These are phyloP conservation scores for Halichoeres trimaculatus DNA, from an alignment of 2,113 vertebrate genomes.

Conservation along the genomic window DNA sequence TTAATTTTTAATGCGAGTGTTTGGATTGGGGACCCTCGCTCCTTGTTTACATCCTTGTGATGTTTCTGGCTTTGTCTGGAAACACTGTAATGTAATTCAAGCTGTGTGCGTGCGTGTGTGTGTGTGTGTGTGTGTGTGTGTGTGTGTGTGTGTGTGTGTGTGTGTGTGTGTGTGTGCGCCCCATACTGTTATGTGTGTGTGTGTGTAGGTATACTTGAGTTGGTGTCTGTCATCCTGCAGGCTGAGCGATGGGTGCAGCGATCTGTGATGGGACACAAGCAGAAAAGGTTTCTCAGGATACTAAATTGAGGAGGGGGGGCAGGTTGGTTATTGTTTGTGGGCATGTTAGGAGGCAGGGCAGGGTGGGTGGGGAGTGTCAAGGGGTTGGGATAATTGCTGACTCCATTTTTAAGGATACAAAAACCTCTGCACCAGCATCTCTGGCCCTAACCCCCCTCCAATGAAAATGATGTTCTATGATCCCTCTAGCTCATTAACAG, in stretches of 20 bases:
- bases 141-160: slow-evolving; percentile 17
- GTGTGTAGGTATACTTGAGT: slow-evolving; percentile 2
- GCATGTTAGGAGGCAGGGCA: slow-evolving; percentile 61
- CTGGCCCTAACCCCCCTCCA: slow-evolving; percentile 68
- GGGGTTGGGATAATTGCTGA: slow-evolving; percentile 82
- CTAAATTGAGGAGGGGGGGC: slow-evolving; percentile 17
- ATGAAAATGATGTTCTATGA: slow-evolving; percentile 84
- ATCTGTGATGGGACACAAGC: slow-evolving; percentile 63
- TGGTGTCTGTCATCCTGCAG: slow-evolving; percentile 42
- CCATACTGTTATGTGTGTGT: too few species aligned
- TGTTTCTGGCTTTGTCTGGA: slow-evolving; percentile 71
- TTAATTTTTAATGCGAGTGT: slow-evolving; percentile 79
- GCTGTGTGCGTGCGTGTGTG: slow-evolving; percentile 3
- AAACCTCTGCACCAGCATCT: slow-evolving; percentile 80
- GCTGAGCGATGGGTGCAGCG: slow-evolving; percentile 35
- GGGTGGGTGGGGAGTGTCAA: slow-evolving; percentile 66
- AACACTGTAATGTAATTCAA: slow-evolving; percentile 52
- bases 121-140: slow-evolving; percentile 2
- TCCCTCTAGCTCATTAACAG: slow-evolving; percentile 88
- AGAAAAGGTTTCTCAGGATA: slow-evolving; percentile 69
- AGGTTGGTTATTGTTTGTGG: slow-evolving; percentile 72
- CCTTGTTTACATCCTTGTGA: slow-evolving; percentile 80
- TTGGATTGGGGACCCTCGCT: slow-evolving; percentile 74
- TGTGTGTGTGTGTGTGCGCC: slow-evolving; percentile 27
- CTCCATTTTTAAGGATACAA: slow-evolving; percentile 80